A percentile compares a stretch with the other conserved stretches of the same genome.
These are phyloP conservation scores for Hyposoter didymator DNA, from an alignment of 2,888 invertebrate genomes.

Conservation along the genomic window DNA sequence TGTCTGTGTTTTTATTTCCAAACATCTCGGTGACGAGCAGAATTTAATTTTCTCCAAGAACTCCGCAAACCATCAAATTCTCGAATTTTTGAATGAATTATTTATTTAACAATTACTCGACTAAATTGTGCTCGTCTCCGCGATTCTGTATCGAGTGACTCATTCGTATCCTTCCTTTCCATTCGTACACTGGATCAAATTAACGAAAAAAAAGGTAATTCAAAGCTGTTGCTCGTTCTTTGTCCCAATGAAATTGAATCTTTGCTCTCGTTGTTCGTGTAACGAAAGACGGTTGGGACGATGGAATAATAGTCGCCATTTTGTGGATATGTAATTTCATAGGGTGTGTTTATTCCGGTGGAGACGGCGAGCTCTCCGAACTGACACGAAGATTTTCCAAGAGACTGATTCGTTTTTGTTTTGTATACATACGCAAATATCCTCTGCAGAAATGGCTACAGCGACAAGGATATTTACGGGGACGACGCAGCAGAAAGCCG, in stretches of 20 bases:
- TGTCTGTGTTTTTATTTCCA: conserved; percentile 8
- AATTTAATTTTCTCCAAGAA: not conserved
- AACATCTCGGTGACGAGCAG: not conserved
- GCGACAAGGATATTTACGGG: not conserved
- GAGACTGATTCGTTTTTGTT: not conserved
- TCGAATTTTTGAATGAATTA: not conserved
- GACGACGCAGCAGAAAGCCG: not conserved
- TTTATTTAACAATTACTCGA: not conserved
- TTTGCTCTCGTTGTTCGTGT: not conserved
- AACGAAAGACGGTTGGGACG: conserved; percentile 9
- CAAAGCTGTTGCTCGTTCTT: not conserved
- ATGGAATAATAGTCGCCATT: conserved; percentile 12
- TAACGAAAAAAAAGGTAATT: not conserved
- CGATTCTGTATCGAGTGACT: not conserved
- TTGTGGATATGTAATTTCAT: conserved; percentile 57
- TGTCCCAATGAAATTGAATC: not conserved
- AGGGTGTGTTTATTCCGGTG: not conserved
- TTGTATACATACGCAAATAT: not conserved
- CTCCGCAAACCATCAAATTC: not conserved
- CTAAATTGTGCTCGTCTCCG: not conserved
- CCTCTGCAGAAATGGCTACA: not conserved
- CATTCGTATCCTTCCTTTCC: not conserved
- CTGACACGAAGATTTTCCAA: not conserved
- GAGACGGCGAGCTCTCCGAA: not conserved
- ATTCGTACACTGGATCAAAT: not conserved